Percentiles rank a stretch among this genome's conserved stretches.
Conservation (phyloP, 2,113 vertebrate genomes). For the Lethenteron reissneri region DNA sequence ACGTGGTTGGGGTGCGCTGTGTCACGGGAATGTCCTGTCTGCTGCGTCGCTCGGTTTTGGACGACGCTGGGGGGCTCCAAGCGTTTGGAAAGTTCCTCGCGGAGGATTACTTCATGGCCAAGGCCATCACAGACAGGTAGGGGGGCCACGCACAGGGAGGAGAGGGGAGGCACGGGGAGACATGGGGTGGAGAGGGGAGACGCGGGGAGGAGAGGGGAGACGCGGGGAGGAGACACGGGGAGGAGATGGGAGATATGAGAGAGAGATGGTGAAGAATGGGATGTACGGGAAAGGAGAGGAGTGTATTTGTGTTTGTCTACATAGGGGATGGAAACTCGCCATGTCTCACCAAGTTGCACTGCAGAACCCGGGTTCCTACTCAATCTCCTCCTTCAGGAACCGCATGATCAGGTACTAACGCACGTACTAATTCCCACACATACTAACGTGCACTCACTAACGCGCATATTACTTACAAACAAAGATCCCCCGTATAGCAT, state of each 20-base stretch:
- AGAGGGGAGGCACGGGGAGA: no score
- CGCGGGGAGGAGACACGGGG: no score
- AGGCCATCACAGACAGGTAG: slow-evolving; percentile 90
- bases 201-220: no score
- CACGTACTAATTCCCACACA: neutral
- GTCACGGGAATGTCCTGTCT: slow-evolving; percentile 95
- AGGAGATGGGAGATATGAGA: no score
- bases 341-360: slow-evolving; percentile 95
- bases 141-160: slow-evolving; percentile 12
- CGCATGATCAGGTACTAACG: slow-evolving; percentile 72
- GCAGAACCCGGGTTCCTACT: slow-evolving; percentile 92
- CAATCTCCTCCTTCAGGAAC: slow-evolving; percentile 85
- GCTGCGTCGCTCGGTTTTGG: slow-evolving; percentile 83
- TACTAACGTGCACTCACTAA: neutral
- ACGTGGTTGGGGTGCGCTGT: slow-evolving; percentile 82
- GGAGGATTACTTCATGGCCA: slow-evolving; percentile 98
- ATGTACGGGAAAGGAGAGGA: no score
- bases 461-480: no score
- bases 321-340: slow-evolving; percentile 84
- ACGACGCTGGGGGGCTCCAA: slow-evolving; percentile 76
- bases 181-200: no score
- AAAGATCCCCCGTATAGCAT: no score
- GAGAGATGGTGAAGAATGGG: no score
- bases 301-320: slow-evolving; percentile 10
- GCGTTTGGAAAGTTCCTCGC: slow-evolving; percentile 92